These are phyloP conservation scores for Penelope pileata DNA, from an alignment of 2,113 vertebrate genomes.

Conservation along the genomic window DNA sequence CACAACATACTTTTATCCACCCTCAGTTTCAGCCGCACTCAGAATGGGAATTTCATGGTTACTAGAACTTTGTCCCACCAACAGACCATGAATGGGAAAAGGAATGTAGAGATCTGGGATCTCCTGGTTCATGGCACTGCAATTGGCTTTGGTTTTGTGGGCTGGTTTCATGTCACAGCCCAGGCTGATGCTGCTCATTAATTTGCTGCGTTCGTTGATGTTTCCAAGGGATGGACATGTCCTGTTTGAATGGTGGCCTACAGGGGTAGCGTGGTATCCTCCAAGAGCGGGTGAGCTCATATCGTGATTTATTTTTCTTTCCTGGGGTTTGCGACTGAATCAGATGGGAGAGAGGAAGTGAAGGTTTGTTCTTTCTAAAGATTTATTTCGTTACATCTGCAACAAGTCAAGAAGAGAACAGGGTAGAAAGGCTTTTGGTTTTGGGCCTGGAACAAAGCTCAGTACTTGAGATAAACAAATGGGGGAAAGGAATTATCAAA, in stretches of 20 bases:
- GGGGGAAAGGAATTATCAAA: constrained; percentile 59
- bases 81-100: not conserved
- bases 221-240: not conserved
- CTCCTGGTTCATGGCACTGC: fast-evolving
- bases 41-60: not conserved
- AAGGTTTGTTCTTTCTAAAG: constrained; percentile 69
- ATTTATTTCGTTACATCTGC: constrained; percentile 68
- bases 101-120: fast-evolving
- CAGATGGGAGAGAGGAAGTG: constrained; percentile 30
- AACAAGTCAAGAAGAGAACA: constrained; percentile 63
- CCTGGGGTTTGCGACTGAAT: constrained; percentile 50
- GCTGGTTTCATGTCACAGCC: not conserved
- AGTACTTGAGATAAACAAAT: constrained; percentile 71
- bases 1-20: not conserved
- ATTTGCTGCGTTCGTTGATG: fast-evolving
- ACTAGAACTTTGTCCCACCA: not conserved
- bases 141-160: fast-evolving
- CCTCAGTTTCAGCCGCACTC: not conserved
- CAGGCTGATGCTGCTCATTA: not conserved
- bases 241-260: not conserved
- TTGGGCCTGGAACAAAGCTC: constrained; percentile 73
- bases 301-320: constrained; percentile 72
- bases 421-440: constrained; percentile 61
- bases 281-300: not conserved
- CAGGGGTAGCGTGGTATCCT: not conserved